phyloP scores from a whole-genome alignment of 1,140 invertebrate species.

The Neodiprion virginianus region DNA sequence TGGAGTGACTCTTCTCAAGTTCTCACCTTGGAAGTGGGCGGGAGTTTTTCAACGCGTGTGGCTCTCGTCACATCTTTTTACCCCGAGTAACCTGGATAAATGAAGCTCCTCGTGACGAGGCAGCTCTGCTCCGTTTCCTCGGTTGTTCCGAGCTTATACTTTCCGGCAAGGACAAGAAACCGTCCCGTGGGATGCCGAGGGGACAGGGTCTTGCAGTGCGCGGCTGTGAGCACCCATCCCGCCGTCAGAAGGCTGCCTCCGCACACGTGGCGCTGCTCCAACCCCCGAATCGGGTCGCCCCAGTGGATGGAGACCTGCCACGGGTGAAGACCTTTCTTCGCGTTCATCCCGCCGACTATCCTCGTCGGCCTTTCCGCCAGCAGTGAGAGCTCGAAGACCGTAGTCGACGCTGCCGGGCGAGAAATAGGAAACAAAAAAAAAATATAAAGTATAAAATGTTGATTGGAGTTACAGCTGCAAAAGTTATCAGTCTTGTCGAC shows the following conservation, averaged over 20 bases:
- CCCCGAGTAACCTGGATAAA: constrained; percentile 47
- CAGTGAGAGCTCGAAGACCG: constrained; percentile 23
- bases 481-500: no score
- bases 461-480: no score
- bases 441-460: no score
- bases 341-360: constrained; percentile 41
- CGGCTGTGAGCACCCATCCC: constrained; percentile 62
- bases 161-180: constrained; percentile 52
- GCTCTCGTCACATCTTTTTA: constrained; percentile 22
- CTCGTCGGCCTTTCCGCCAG: constrained; percentile 37
- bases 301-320: constrained; percentile 58
- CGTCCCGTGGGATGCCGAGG: constrained; percentile 29
- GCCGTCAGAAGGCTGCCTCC: constrained; percentile 61
- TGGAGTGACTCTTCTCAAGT: not conserved
- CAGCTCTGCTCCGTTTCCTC: constrained; percentile 54
- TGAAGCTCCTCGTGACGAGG: constrained; percentile 40
- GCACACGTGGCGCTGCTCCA: constrained; percentile 54
- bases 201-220: constrained; percentile 56
- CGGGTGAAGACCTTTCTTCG: constrained; percentile 47
- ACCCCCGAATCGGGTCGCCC: constrained; percentile 27
- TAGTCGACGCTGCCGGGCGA: not conserved
- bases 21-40: not conserved
- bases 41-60: not conserved
- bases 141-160: constrained; percentile 42
- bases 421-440: no score